These are phyloP conservation scores for Epinotia bilunana DNA, from an alignment of 2,888 invertebrate species.

Conservation along the genomic window DNA sequence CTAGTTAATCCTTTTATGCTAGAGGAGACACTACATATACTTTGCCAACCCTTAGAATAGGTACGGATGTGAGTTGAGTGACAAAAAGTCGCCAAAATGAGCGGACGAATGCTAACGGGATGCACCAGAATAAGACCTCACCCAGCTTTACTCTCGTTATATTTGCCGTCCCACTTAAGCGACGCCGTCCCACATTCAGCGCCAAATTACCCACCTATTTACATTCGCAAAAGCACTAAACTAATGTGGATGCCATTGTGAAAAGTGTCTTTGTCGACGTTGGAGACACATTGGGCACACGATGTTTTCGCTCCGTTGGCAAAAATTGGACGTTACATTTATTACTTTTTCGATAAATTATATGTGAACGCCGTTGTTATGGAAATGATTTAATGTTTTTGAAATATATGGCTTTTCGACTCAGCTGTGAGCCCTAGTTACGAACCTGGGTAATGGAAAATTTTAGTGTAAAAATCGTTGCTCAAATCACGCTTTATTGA, in stretches of 20 bases:
- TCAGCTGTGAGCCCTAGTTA: slow-evolving; percentile 3
- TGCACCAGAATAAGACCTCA: not conserved
- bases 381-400: slow-evolving; percentile 37
- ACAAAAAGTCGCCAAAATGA: too few species aligned
- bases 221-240: slow-evolving; percentile 37
- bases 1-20: too few species aligned
- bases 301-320: slow-evolving; percentile 22
- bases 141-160: not conserved
- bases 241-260: slow-evolving; percentile 41
- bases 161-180: slow-evolving; percentile 11
- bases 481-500: not conserved
- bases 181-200: slow-evolving; percentile 13
- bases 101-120: not conserved
- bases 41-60: too few species aligned
- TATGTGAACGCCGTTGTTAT: slow-evolving; percentile 33
- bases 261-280: slow-evolving; percentile 41
- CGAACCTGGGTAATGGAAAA: not conserved
- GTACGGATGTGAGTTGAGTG: too few species aligned
- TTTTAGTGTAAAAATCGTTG: not conserved
- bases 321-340: slow-evolving; percentile 36
- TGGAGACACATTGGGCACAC: slow-evolving; percentile 23
- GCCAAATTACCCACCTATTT: slow-evolving; percentile 42
- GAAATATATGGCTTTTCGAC: slow-evolving; percentile 25
- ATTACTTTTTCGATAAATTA: slow-evolving; percentile 39
- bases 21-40: too few species aligned